Conservation (phyloP, 2,113 vertebrate species). For the Larimichthys crocea region DNA sequence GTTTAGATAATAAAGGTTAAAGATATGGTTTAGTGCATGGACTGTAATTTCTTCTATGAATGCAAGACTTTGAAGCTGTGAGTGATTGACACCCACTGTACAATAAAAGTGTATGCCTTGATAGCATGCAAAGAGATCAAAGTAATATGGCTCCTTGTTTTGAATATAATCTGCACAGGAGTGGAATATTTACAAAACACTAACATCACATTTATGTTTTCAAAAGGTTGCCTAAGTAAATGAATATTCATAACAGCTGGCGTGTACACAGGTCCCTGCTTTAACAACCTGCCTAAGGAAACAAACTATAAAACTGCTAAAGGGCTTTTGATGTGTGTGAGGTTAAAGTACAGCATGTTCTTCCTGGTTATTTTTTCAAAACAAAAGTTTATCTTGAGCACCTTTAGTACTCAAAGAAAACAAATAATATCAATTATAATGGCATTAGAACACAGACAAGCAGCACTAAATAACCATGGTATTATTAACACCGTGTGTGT, state of each 20-base stretch:
- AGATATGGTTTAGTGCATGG: not conserved
- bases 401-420: constrained; percentile 22
- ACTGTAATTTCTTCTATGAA: constrained; percentile 16
- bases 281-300: constrained; percentile 64
- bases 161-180: constrained; percentile 21
- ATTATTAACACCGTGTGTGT: not conserved
- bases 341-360: constrained; percentile 55
- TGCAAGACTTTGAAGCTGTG: constrained; percentile 8
- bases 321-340: constrained; percentile 60
- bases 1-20: constrained; percentile 26
- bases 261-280: constrained; percentile 39
- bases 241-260: constrained; percentile 60
- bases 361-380: constrained; percentile 55
- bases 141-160: constrained; percentile 24
- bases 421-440: constrained; percentile 5
- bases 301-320: constrained; percentile 64
- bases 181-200: constrained; percentile 51
- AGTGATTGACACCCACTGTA: constrained; percentile 1
- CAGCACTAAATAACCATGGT: not conserved
- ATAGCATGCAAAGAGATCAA: constrained; percentile 25
- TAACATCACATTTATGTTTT: constrained; percentile 34
- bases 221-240: constrained; percentile 37
- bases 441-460: not conserved
- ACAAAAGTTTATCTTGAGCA: constrained; percentile 50
- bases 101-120: constrained; percentile 18